Conservation (phyloP, 2,888 invertebrate genomes). For the Pristionchus mayeri region DNA sequence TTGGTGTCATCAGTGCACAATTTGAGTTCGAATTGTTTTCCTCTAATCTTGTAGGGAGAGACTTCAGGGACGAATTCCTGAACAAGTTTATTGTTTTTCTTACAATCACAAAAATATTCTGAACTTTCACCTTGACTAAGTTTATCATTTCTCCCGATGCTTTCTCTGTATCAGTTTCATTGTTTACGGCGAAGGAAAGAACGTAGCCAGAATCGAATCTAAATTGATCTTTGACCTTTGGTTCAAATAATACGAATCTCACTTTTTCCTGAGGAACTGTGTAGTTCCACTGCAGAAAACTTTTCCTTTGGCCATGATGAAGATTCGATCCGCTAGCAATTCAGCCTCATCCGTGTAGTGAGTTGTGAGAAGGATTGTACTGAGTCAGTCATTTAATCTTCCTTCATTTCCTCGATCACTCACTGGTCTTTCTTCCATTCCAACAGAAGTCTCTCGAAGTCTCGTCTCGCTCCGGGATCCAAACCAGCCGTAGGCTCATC, state of each 20-base stretch:
- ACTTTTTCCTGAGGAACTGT: too few species aligned
- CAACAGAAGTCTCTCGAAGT: constrained; percentile 62
- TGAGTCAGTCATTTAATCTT: background rate
- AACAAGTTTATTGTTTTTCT: background rate
- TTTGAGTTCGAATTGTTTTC: constrained; percentile 57
- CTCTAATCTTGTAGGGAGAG: constrained; percentile 49
- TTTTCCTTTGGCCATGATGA: too few species aligned
- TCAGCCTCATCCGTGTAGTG: too few species aligned
- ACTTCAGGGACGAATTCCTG: constrained; percentile 8
- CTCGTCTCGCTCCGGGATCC: constrained; percentile 60
- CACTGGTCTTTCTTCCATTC: constrained; percentile 57
- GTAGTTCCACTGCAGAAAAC: too few species aligned
- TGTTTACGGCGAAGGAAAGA: constrained; percentile 58
- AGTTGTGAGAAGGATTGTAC: too few species aligned
- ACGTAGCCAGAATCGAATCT: constrained; percentile 70
- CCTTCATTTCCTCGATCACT: background rate
- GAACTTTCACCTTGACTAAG: background rate
- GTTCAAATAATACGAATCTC: too few species aligned
- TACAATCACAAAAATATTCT: too few species aligned
- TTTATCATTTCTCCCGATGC: background rate
- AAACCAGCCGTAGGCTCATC: constrained; percentile 73
- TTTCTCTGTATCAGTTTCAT: background rate
- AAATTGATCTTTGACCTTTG: too few species aligned
- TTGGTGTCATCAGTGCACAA: background rate
- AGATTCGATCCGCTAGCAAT: too few species aligned